Base-by-base conservation (phyloP, 2,113 vertebrate species). In the Xiphorhynchus elegans region DNA sequence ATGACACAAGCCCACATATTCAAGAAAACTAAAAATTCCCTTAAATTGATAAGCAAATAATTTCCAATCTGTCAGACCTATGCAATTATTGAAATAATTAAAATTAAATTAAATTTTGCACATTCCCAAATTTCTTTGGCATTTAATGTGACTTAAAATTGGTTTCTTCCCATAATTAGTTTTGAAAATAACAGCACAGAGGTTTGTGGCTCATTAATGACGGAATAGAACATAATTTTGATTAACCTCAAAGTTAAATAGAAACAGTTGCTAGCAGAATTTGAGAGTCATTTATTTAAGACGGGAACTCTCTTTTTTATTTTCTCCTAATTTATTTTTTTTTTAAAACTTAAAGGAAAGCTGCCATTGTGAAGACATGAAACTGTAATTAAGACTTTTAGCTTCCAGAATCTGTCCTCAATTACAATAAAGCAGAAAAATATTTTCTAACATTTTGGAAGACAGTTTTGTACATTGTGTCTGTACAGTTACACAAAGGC, bases 1-100 rank as follows among this genome's bases (percentile, higher is more conserved):
- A 40, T n/a, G 17, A 56, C 0, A 0, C 3, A 66, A 56, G 2
- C 3, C 17, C 33, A 58, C 2, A 11, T 7, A 62, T 17, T 23
- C 29, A 47, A 31, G 24, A 53, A 88, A 87, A 79, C 5, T 3
- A 64, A 79, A 81, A 79, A 68, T 12, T 68, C 16, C 11, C 56
- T 88, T 39, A 13, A 63, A 85, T 73, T 25, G 1, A 42, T 19
- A 92, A 64, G 59, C 40, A 92, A 69, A 58, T 87, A 47, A 37
- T 87, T 91, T 26, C 29, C 37, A 31, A 44, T 28, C 13, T 62
- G 74, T 47, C 53, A n/a, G 8, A 74, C 2, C n/a, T 7, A 17
- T 49, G 19, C 37, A 66, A 58, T 37, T 26, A 58, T 1, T 49
- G 6, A 35, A 73, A n/a, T 29, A 80, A 40, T 40, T 40, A 40